A percentile compares a stretch with the other conserved stretches of the same genome.
phyloP scores from a whole-genome alignment of 2,113 vertebrate species.

The Colius striatus region DNA sequence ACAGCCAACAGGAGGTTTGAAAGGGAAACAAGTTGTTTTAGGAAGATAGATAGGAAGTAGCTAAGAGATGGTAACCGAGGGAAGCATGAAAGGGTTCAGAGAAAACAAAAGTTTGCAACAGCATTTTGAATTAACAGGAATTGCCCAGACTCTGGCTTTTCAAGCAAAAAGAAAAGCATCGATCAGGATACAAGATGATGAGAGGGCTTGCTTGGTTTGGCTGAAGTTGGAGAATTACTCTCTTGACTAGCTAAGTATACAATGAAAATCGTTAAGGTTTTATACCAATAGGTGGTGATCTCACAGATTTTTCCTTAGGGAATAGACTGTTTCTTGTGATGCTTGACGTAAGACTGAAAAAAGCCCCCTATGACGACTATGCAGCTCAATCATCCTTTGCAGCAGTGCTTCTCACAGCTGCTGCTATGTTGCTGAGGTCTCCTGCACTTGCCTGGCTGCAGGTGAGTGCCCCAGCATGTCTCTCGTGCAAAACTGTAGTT shows the following conservation, averaged over 20 bases:
- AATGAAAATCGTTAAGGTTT: neutral
- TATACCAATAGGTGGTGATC: neutral
- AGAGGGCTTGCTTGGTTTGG: neutral
- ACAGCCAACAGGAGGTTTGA: neutral
- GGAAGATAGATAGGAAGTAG: neutral
- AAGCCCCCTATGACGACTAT: rapidly evolving
- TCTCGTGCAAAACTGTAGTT: rapidly evolving
- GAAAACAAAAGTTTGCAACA: neutral
- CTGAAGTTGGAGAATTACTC: neutral
- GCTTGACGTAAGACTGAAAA: neutral
- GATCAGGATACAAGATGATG: neutral
- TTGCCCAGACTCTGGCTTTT: neutral
- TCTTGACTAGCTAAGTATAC: neutral
- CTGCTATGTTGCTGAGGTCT: neutral
- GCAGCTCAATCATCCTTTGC: neutral
- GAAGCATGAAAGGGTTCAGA: neutral
- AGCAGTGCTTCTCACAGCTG: neutral
- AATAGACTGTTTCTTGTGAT: neutral
- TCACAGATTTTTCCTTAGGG: neutral
- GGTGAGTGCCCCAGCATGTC: neutral
- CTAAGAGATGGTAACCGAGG: neutral
- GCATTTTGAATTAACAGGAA: neutral
- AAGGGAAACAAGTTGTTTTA: constrained; percentile 3
- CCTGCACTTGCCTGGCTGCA: neutral
- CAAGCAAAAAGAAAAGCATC: neutral